A percentile compares a stretch with the other conserved stretches of the same genome.
phyloP scores from a whole-genome alignment of 30 jellyfish, hydroid and myxozoan species.

The Catostylus mosaicus region DNA sequence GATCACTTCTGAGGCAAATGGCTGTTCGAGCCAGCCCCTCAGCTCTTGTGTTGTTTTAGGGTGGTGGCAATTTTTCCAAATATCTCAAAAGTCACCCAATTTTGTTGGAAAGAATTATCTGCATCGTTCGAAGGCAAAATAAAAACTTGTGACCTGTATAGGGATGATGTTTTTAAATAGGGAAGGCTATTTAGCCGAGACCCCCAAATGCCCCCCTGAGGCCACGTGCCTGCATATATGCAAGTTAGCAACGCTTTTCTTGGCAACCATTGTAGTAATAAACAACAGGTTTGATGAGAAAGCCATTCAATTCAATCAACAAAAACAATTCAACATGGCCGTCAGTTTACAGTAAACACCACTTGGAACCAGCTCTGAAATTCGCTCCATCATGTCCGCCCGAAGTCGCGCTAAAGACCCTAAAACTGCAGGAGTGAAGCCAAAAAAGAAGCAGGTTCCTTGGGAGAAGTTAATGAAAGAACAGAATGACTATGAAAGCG shows the following conservation, averaged over 20 bases:
- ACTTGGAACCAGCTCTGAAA: not conserved
- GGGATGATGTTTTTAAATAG: too few species aligned
- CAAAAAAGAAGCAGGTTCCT: slow-evolving; percentile 51
- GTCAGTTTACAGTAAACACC: not conserved
- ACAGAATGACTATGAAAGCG: slow-evolving; percentile 29
- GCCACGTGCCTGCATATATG: too few species aligned
- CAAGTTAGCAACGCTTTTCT: not conserved
- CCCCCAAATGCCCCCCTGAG: too few species aligned
- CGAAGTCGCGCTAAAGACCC: slow-evolving; percentile 41
- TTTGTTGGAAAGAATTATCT: too few species aligned
- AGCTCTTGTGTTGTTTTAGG: too few species aligned
- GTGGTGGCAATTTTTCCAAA: too few species aligned
- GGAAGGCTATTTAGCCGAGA: too few species aligned
- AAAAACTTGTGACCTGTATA: too few species aligned
- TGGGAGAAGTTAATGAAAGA: slow-evolving; percentile 59
- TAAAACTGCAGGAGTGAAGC: slow-evolving; percentile 21
- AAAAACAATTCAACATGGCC: slow-evolving; percentile 44
- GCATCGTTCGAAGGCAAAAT: too few species aligned
- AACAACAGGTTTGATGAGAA: not conserved
- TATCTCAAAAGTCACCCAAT: too few species aligned
- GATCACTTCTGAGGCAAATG: too few species aligned
- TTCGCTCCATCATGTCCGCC: slow-evolving; percentile 21
- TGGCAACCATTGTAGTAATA: slow-evolving; percentile 1
- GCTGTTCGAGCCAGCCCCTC: too few species aligned
- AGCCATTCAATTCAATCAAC: slow-evolving; percentile 14